Evolutionary conservation across 1,140 invertebrate species (phyloP).

Genomic region (Drosophila pseudoananassae): DNA sequence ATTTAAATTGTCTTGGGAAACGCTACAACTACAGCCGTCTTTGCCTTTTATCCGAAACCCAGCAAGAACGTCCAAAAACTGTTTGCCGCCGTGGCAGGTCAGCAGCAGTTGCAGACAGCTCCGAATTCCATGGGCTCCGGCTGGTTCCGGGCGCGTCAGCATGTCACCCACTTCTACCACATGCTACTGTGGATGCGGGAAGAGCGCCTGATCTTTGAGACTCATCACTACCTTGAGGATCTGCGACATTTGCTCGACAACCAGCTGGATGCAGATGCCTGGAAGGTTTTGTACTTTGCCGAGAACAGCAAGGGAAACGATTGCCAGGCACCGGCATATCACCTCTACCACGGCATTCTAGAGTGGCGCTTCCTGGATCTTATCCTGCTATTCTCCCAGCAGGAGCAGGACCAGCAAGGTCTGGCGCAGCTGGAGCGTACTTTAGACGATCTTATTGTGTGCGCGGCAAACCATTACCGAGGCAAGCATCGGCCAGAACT

Average conservation of each 20-base stretch:
- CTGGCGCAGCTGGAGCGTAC: constrained; percentile 49
- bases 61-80: constrained; percentile 77
- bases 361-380: constrained; percentile 80
- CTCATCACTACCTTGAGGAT: not conserved
- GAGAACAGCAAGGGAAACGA: constrained; percentile 77
- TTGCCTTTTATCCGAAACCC: not conserved
- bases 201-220: not conserved
- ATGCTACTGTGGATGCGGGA: constrained; percentile 39
- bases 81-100: constrained; percentile 36
- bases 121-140: not conserved
- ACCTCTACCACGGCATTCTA: constrained; percentile 74
- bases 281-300: constrained; percentile 72
- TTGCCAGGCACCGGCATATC: constrained; percentile 72
- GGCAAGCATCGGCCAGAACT: constrained; percentile 63
- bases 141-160: constrained; percentile 52
- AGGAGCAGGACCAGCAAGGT: constrained; percentile 7
- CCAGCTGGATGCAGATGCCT: constrained; percentile 50
- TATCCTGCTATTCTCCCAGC: constrained; percentile 23
- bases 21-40: too few relatives aligned
- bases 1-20: not conserved
- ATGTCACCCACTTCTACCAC: constrained; percentile 73
- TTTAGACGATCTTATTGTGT: constrained; percentile 64
- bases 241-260: constrained; percentile 50
- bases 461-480: constrained; percentile 51
- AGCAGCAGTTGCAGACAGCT: constrained; percentile 45